Evolutionary conservation across 2,113 vertebrate genomes (phyloP), one percentile per base, ranked within the genome.

Genomic region (Globicephala melas): DNA sequence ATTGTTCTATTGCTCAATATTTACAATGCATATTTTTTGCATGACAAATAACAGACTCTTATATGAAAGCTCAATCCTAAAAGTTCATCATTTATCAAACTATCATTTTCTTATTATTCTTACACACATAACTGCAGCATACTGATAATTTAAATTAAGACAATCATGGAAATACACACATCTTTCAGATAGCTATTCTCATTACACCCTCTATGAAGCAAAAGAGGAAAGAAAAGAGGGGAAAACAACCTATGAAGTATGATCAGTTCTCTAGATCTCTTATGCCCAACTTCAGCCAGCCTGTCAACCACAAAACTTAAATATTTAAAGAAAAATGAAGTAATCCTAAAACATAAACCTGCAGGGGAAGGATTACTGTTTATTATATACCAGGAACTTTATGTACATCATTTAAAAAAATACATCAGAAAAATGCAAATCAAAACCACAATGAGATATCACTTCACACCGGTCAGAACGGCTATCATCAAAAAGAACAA

Each of bases 291-390:
- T 79, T 44, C 44, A 65, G 77, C 8, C 36, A 77, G 21, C 2
- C 28, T 85, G 12, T 96, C 44, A 93, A 85, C 31, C 28, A 85
- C 2, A 84, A 23, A 80, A 89, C 28, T 89, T 83, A 36, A 85
- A 17, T 88, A 80, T 8, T 95, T 23, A 44, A 60, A 85, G 25
- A 58, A 84, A 96, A 96, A 87, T 82, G 18, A 93, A 77, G 21
- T 60, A 90, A 81, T 63, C 65, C 71, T 91, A 70, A 94, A 73
- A 89, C 41, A 36, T 74, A 85, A 77, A 89, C 3, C 25, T 47
- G 25, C 2, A 82, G 36, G 4, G 8, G 76, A 89, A 74, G 36
- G 58, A 25, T 70, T 50, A 94, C 12, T 77, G 17, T 26, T 33
- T 79, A n/a, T 26, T 79, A 88, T 60, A 65, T 15, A 36, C 41